Evolutionary conservation across 23 tunicate species (phyloP).

Genomic region (Trididemnum miniatum): DNA sequence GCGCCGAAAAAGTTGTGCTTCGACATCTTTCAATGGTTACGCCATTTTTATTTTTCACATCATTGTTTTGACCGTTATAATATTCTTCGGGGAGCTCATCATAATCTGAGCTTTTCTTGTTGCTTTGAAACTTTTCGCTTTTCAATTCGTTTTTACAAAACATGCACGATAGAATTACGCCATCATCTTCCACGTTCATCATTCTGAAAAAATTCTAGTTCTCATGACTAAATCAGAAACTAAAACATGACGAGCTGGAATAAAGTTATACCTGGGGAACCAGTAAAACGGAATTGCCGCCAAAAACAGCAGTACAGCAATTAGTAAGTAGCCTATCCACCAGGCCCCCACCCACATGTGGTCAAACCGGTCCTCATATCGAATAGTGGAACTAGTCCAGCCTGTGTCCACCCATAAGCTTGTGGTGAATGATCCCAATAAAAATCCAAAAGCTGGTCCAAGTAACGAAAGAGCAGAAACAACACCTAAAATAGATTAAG

Average conservation of each 20-base stretch:
- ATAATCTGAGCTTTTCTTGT: no score
- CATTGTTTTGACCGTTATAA: no score
- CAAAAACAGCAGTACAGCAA: constrained; percentile 52
- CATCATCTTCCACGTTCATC: background rate
- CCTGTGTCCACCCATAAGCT: constrained; percentile 86
- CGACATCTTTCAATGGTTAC: no score
- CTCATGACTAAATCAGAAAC: no score
- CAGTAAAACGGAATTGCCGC: constrained; percentile 63
- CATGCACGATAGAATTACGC: background rate
- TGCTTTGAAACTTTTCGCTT: no score
- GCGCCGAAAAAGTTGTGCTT: no score
- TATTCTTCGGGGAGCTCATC: no score
- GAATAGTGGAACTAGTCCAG: constrained; percentile 27
- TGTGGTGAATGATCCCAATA: constrained; percentile 83
- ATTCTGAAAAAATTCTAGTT: background rate
- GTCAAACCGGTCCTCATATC: constrained; percentile 23
- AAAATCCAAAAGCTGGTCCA: constrained; percentile 90
- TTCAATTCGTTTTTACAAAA: background rate
- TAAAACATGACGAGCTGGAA: background rate
- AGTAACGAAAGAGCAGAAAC: constrained; percentile 81
- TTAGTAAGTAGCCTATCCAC: constrained; percentile 89
- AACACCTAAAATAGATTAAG: constrained; percentile 49
- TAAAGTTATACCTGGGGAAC: constrained; percentile 62
- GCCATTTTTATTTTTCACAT: no score
- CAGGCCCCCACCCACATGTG: constrained; percentile 91